These are phyloP conservation scores for Candoia aspera DNA, from an alignment of 2,113 vertebrate genomes.

Conservation along the genomic window DNA sequence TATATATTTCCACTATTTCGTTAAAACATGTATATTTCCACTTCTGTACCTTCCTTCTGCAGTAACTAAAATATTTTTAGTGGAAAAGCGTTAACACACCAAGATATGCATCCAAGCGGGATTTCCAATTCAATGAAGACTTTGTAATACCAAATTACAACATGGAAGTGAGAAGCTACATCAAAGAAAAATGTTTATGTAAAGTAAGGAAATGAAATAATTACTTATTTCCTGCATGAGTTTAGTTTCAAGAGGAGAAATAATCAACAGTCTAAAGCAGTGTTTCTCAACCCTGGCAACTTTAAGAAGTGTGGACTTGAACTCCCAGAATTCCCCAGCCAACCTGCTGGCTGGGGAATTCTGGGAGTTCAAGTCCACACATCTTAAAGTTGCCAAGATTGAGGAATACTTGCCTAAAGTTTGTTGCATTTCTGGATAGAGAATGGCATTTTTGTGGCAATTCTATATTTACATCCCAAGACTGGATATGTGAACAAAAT, in stretches of 20 bases:
- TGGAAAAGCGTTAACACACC: background rate
- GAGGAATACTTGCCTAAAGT: too few species aligned
- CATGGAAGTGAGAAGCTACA: background rate
- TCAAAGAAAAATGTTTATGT: background rate
- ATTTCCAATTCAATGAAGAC: background rate
- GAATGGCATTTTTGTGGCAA: background rate
- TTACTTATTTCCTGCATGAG: background rate
- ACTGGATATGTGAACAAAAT: background rate
- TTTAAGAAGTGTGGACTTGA: too few species aligned
- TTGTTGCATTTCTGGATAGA: background rate
- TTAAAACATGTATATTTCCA: background rate
- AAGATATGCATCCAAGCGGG: background rate
- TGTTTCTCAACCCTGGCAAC: too few species aligned
- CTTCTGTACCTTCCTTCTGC: background rate
- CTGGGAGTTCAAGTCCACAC: too few species aligned
- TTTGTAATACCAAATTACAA: conserved; percentile 3
- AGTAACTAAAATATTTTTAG: background rate
- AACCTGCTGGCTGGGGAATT: too few species aligned
- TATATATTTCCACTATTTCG: background rate
- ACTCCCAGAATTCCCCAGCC: too few species aligned
- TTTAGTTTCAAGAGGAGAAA: background rate
- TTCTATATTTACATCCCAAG: background rate
- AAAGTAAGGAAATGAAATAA: background rate
- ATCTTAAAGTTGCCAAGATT: too few species aligned
- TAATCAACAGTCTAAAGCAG: background rate